These are phyloP conservation scores for Sipha maydis DNA, from an alignment of 2,888 invertebrate species.

Conservation along the genomic window DNA sequence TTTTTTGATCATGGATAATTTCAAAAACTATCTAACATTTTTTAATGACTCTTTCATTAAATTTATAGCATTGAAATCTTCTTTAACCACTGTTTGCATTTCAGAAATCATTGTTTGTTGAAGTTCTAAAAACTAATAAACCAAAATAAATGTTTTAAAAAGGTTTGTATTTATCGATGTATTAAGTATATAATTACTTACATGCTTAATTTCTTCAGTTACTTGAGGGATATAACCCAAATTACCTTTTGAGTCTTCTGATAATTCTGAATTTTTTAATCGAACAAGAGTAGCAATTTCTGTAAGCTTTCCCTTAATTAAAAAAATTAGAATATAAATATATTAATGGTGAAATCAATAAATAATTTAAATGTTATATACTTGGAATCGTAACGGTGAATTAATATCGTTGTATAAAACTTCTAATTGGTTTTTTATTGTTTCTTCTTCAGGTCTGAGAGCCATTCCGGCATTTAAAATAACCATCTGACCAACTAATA, in stretches of 20 bases:
- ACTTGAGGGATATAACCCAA: conserved; percentile 44
- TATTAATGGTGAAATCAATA: neutral
- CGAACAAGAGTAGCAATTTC: conserved; percentile 56
- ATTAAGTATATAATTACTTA: conserved; percentile 65
- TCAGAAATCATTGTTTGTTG: conserved; percentile 91
- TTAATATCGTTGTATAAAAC: conserved; percentile 87
- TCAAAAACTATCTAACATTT: conserved; percentile 53
- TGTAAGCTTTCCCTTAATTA: conserved; percentile 44
- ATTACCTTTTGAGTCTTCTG: conserved; percentile 42
- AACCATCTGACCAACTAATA: conserved; percentile 79
- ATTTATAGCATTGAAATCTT: conserved; percentile 81
- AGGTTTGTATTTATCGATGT: too few relatives aligned
- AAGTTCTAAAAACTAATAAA: conserved; percentile 78
- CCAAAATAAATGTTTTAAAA: conserved; percentile 14
- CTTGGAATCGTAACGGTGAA: conserved; percentile 92
- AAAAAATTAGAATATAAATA: neutral
- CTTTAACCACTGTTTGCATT: conserved; percentile 83
- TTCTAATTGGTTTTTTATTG: conserved; percentile 86
- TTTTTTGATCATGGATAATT: neutral
- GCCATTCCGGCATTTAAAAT: conserved; percentile 82
- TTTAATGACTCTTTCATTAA: conserved; percentile 70
- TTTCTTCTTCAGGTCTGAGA: conserved; percentile 89
- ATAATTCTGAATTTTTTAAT: conserved; percentile 52
- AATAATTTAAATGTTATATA: conserved; percentile 67
- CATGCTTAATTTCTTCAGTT: conserved; percentile 72